Evolutionary conservation across 2,797 vertebrate species (phyloP), one percentile per base, ranked within the genome.

Genomic region (Nyctalus aviator): DNA sequence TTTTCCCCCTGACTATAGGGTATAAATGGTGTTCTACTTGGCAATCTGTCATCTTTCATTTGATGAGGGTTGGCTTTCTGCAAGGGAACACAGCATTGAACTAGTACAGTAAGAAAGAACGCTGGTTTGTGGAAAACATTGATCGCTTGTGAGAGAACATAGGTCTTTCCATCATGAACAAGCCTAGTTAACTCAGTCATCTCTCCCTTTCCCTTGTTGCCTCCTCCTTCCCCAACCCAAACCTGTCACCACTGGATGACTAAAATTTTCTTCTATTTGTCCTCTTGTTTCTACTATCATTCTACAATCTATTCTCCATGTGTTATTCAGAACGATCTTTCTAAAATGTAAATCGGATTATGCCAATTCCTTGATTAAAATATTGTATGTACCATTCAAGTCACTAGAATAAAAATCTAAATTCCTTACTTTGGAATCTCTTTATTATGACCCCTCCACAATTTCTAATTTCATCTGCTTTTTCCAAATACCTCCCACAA

Each of bases 341-440:
- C 50, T 81, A 87, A 90, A 95, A 91, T 64, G 21, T 71, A 78
- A 37, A 77, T 30, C 17, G 62, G 44, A 35, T 62, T 23, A 82
- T 90, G 11, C 37, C 32, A 41, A 32, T 23, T 21, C 12, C 20
- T 83, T 69, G 5, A 5, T 82, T 30, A 59, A 90, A 94, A 75
- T 9, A 7, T 69, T 69, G 66, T 48, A 85, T 1, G 59, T 35
- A 41, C n/a, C 12, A 59, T 72, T 96, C 27, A 85, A 14, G 2
- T 84, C 48, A 59, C 9, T 77, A 82, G n/a, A 77, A 84, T 78
- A 64, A 92, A 92, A 94, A 48, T 30, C 18, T 72, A 84, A 73
- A 71, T 84, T 81, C 3, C 30, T 93, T 66, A 72, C 23, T 20
- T 50, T 53, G 2, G 30, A 78, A 69, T 53, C 11, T 72, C 53